Base-by-base conservation (phyloP, 2,888 invertebrate genomes). In the Eretmocerus hayati region DNA sequence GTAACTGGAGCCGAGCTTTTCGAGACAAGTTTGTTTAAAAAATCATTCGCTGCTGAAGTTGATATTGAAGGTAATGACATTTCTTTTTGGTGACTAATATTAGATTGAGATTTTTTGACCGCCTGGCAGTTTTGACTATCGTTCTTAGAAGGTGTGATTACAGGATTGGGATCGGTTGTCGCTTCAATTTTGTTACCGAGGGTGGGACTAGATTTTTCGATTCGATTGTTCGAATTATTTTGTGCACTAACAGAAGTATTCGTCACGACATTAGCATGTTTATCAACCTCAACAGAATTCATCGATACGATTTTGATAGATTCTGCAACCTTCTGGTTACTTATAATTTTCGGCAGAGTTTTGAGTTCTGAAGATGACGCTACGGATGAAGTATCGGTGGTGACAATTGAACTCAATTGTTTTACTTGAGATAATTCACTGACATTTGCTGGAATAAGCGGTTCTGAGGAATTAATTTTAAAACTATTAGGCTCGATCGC, bases 401-500 rank as follows among this genome's bases (percentile, higher is more conserved):
- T 15, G 8, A 48, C 19, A 18, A 48, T 21, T 23, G 46, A 41
- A 26, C 38, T 58, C 58, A 16, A 31, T n/a, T 19, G 39, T 50
- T 59, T 59, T 2, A 45, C 20, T 30, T 54, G 54, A 15, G 43
- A 9, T 22, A 46, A 44, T 20, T 56, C 46, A 20, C 9, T 44
- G 2, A 50, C 20, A 39, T 4, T 38, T n/a, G n/a, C n/a, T n/a
- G n/a, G n/a, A n/a, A n/a, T n/a, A 22, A 44, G 19, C 5, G 49
- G n/a, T 33, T 46, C 46, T n/a, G 41, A 15, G 36, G 65, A 56
- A 46, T 69, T 70, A 5, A 69, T 60, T 49, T 69, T 71, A 30
- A 71, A 71, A 48, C 64, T 71, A 23, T 71, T 71, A 1, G 71
- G 71, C 36, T 71, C 71, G 39, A 71, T 69, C 0, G 67, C 38